Percentiles rank a stretch among this genome's conserved stretches.
Conservation (phyloP, 2,113 vertebrate species). For the Leptobrachium leishanense region DNA sequence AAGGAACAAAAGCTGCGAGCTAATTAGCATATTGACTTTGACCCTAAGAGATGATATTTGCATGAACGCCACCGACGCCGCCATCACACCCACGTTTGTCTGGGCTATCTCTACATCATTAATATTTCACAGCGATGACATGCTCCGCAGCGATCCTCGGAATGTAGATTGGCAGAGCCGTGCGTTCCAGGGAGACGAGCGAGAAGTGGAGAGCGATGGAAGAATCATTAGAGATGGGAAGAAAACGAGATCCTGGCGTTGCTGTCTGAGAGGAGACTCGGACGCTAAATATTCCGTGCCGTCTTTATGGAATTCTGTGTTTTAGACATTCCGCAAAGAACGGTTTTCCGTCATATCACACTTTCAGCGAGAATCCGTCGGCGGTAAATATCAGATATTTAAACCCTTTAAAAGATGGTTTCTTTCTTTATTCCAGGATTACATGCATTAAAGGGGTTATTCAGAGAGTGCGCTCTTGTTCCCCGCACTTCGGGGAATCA, state of each 20-base stretch:
- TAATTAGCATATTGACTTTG: slow-evolving; percentile 28
- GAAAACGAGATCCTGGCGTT: background rate
- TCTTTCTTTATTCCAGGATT: no score
- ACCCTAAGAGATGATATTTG: background rate
- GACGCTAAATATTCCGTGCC: slow-evolving; percentile 2
- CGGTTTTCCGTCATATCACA: background rate
- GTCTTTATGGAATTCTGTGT: background rate
- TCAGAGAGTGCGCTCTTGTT: no score
- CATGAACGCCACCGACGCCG: background rate
- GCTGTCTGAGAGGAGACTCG: background rate
- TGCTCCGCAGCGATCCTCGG: background rate
- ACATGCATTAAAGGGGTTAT: no score
- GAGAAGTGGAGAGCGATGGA: background rate
- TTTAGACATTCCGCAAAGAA: background rate
- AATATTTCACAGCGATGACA: slow-evolving; percentile 27
- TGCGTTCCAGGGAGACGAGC: background rate
- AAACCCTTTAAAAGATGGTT: no score
- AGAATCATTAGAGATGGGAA: background rate
- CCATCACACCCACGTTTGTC: background rate
- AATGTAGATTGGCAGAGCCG: slow-evolving; percentile 6
- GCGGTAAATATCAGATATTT: no score
- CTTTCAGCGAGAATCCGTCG: no score
- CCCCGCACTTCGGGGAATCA: no score
- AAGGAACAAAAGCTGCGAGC: slow-evolving; percentile 14
- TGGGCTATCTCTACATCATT: slow-evolving; percentile 4